Base-by-base conservation (phyloP, 2,888 invertebrate genomes). In the Volucella inflata region DNA sequence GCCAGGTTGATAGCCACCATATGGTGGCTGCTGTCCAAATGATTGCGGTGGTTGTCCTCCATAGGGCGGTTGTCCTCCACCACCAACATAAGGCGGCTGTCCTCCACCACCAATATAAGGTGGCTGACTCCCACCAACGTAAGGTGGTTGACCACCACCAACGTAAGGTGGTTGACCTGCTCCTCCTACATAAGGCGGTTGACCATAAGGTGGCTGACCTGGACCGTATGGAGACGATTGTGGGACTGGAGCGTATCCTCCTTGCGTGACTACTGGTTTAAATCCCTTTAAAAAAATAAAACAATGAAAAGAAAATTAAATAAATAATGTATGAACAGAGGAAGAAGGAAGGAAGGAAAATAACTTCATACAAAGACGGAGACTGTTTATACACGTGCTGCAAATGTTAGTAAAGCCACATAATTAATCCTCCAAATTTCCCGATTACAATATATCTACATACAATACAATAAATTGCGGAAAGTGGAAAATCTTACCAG, bases 171-270 rank as follows among this genome's bases (percentile, higher is more conserved):
- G 60, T 9, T 82, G 87, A 30, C 72, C 72, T 40, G 30, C 30
- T 6, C 30, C 30, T 6, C 89, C 36, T 68, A 85, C 79, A 16
- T 89, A 88, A n/a, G 87, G 88, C 0, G 87, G 88, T 2, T 53
- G 72, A 10, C 62, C 70, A 38, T 80, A 75, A 2, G 72, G 75
- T 11, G 77, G 87, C 10, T 87, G 87, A 10, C 51, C 83, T 30
- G 89, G 89, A 48, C 89, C 89, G 50, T 90, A 90, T 6, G 89
- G 89, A 70, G 90, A 90, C 89, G 88, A 89, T 87, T 91, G 91
- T 53, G 91, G 90, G 89, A 93, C 90, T 90, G 93, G 90, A 12
- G 89, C 88, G 87, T 92, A 92, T 9, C 91, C 90, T 8, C 88
- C 88, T 44, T 89, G 89, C 12, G 88, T 88, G 55, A 87, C 88